Conservation (phyloP, 2,113 vertebrate genomes). For the Pontoporia blainvillei region DNA sequence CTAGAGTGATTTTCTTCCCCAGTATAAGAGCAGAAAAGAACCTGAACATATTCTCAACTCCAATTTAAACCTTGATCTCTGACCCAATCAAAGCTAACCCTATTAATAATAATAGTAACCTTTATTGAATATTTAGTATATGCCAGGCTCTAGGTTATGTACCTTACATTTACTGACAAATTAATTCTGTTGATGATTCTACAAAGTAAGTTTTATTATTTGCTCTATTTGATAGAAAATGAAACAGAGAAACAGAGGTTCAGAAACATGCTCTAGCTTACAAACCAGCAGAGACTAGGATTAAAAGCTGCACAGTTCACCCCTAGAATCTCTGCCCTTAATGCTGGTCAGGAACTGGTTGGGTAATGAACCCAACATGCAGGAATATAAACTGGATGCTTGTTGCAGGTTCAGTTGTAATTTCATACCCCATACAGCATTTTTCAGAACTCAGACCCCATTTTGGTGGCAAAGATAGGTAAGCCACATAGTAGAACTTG, state of each 20-base stretch:
- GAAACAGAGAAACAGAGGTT: not conserved
- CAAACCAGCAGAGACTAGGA: not conserved
- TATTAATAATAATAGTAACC: not conserved
- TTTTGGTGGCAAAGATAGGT: not conserved
- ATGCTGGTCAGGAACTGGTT: not conserved
- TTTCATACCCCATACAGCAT: not conserved
- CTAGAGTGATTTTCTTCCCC: not conserved
- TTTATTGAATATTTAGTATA: not conserved
- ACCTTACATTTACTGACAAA: not conserved
- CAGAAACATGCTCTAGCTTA: not conserved
- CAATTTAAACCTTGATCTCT: not conserved
- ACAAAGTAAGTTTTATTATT: not conserved
- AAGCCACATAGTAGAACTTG: not conserved
- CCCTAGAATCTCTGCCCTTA: not conserved
- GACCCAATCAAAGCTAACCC: not conserved
- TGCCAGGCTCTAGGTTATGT: not conserved
- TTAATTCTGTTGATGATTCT: not conserved
- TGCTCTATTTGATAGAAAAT: not conserved
- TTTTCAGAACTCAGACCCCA: not conserved
- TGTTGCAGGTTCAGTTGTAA: not conserved
- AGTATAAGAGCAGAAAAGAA: not conserved
- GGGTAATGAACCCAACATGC: not conserved
- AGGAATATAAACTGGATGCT: not conserved
- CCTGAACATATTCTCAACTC: not conserved
- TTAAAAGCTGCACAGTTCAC: not conserved